Evolutionary conservation across 64 coral and sea anemone genomes (phyloP).

Genomic region (Dendrophyllia cribrosa): DNA sequence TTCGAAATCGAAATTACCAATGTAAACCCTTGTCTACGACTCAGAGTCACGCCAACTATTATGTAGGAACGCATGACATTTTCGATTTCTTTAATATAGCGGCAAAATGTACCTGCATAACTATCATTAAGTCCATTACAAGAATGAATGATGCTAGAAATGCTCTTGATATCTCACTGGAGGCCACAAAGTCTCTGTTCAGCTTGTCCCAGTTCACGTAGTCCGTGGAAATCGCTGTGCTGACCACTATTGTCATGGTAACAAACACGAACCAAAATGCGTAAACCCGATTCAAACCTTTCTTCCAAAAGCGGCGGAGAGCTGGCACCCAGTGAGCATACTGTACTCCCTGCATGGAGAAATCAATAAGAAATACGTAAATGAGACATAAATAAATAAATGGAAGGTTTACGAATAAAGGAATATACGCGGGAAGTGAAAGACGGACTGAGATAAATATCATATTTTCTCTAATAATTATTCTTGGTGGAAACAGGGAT

Average conservation of each 20-base stretch:
- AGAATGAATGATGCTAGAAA: conserved; percentile 87
- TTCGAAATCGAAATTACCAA: too few species aligned
- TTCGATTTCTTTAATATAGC: too few species aligned
- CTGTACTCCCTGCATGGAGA: conserved; percentile 63
- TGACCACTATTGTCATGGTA: conserved; percentile 79
- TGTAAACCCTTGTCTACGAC: too few species aligned
- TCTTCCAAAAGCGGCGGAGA: conserved; percentile 75
- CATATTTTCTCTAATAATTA: too few species aligned
- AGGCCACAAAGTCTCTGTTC: conserved; percentile 80
- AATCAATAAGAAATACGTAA: background rate
- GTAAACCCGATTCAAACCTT: conserved; percentile 72
- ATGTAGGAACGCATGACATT: too few species aligned
- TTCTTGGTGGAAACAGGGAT: too few species aligned
- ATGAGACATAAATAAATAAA: background rate
- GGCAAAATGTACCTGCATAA: conserved; percentile 75
- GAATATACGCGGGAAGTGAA: background rate
- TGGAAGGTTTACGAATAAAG: background rate
- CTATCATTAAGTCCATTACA: conserved; percentile 79
- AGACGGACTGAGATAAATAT: too few species aligned
- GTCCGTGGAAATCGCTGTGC: conserved; percentile 79
- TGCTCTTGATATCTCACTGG: conserved; percentile 81
- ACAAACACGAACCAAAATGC: conserved; percentile 81
- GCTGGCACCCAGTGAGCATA: conserved; percentile 83
- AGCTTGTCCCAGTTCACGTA: conserved; percentile 88
- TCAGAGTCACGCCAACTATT: too few species aligned